Evolutionary conservation across 2,113 vertebrate genomes (phyloP).

Genomic region (Lamprologus ornatipinnis): DNA sequence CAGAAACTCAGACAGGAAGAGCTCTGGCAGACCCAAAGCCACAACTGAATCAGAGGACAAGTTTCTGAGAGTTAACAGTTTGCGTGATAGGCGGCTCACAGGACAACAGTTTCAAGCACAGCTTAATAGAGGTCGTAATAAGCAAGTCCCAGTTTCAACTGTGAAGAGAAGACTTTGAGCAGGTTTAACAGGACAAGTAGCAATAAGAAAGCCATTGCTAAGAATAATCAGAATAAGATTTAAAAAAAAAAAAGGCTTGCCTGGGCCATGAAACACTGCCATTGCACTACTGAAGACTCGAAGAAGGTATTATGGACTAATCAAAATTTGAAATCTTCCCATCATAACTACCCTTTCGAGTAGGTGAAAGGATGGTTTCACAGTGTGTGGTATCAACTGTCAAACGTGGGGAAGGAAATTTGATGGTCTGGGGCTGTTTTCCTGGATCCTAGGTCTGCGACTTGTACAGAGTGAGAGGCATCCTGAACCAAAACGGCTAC

Average conservation of each 20-base stretch:
- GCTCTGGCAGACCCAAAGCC: neutral
- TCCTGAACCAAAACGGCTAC: neutral
- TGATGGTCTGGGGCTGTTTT: neutral
- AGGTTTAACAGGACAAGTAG: neutral
- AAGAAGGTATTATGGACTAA: neutral
- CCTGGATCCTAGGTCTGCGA: neutral
- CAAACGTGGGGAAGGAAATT: neutral
- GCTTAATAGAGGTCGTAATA: neutral
- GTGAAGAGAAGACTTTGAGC: neutral
- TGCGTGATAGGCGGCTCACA: neutral
- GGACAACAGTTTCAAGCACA: neutral
- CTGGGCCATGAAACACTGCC: neutral
- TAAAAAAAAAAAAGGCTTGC: neutral
- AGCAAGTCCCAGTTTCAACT: neutral
- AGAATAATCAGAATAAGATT: neutral
- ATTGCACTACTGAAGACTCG: neutral
- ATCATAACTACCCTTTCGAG: neutral
- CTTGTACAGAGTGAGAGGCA: neutral
- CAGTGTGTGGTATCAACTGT: neutral
- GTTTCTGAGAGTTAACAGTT: neutral
- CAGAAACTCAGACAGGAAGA: neutral
- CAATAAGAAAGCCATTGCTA: neutral
- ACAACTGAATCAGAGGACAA: neutral
- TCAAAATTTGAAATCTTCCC: neutral
- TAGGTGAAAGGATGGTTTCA: neutral